Evolutionary conservation across 2,888 invertebrate species (phyloP).

Genomic region (Coremacera marginata): DNA sequence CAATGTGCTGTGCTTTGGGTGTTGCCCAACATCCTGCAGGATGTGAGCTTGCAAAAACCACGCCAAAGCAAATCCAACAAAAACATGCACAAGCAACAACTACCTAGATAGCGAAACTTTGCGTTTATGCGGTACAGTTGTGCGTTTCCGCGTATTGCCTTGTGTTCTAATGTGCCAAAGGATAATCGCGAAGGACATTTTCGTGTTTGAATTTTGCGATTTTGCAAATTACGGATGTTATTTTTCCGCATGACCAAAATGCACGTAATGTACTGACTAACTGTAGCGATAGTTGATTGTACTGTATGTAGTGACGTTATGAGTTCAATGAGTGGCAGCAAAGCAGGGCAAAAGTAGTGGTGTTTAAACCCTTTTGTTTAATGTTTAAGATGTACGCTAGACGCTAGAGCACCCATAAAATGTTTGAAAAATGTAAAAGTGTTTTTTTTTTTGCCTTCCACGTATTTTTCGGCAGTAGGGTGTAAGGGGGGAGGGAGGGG

Average conservation of each 20-base stretch:
- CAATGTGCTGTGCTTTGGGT: not conserved
- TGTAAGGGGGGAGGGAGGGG: no score
- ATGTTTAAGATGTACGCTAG: no score
- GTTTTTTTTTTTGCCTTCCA: no score
- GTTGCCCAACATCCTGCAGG: not conserved
- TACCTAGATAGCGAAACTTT: not conserved
- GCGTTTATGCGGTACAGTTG: slow-evolving; percentile 5
- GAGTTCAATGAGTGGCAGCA: no score
- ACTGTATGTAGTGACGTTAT: no score
- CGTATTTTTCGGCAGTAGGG: no score
- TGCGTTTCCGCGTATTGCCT: not conserved
- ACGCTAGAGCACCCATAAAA: no score
- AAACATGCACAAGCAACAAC: not conserved
- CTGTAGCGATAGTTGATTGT: no score
- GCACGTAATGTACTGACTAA: no score
- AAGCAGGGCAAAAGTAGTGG: no score
- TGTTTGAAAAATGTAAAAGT: no score
- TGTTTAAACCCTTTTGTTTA: no score
- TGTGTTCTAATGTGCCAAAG: not conserved
- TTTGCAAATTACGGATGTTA: slow-evolving; percentile 19
- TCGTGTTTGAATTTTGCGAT: slow-evolving; percentile 6
- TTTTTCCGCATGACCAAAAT: slow-evolving; percentile 18
- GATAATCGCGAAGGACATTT: slow-evolving; percentile 1
- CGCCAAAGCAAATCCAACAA: slow-evolving; percentile 1
- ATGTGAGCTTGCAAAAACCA: slow-evolving; percentile 9